Evolutionary conservation across 1,140 invertebrate genomes (phyloP).

Genomic region (Drosophila melanica): DNA sequence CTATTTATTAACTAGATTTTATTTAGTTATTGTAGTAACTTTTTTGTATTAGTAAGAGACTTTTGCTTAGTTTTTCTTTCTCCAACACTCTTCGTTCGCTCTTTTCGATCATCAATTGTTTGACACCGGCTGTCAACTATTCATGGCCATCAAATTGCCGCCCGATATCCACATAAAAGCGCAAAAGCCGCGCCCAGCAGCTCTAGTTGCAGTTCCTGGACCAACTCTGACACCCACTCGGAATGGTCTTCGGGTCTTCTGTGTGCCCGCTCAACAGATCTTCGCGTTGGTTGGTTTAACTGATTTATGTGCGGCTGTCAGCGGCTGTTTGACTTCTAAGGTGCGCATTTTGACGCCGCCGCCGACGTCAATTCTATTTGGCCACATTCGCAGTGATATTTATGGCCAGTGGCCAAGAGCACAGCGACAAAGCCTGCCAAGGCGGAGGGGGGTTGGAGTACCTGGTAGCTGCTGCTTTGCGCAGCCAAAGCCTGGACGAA

Average conservation of each 20-base stretch:
- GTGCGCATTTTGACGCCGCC: conserved; percentile 75
- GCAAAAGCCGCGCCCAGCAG: conserved; percentile 51
- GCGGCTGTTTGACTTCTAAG: conserved; percentile 45
- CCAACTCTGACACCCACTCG: conserved; percentile 48
- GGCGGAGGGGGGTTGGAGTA: too few species aligned
- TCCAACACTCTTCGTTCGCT: not conserved
- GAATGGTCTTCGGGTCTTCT: conserved; percentile 25
- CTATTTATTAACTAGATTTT: too few species aligned
- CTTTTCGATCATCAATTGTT: conserved; percentile 43
- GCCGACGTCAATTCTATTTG: conserved; percentile 67
- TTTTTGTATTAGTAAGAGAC: too few species aligned
- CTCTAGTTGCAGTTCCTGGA: conserved; percentile 1
- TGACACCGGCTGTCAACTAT: conserved; percentile 69
- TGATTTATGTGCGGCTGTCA: conserved; percentile 58
- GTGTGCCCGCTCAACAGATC: too few species aligned
- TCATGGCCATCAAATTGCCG: conserved; percentile 78
- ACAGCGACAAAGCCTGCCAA: too few species aligned
- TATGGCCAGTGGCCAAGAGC: conserved; percentile 41
- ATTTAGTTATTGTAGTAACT: not conserved
- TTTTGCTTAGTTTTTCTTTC: not conserved
- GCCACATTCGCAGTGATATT: conserved; percentile 56
- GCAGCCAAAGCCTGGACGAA: conserved; percentile 10
- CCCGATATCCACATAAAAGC: conserved; percentile 67
- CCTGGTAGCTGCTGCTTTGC: too few species aligned
- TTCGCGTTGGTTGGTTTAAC: conserved; percentile 1